phyloP scores from a whole-genome alignment of 2,888 invertebrate species.

The Drepana falcataria region DNA sequence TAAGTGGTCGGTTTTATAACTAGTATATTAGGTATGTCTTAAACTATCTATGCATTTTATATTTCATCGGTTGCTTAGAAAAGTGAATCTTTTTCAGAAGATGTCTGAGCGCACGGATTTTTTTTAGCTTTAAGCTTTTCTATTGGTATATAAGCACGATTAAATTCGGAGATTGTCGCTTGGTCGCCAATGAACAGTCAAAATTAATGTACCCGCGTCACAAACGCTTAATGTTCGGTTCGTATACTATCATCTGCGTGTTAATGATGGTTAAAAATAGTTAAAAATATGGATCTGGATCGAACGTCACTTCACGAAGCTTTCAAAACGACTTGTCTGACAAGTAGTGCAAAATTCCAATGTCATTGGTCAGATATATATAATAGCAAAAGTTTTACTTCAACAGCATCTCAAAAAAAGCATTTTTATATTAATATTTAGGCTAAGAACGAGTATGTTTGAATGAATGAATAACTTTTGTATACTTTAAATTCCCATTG shows the following conservation, averaged over 20 bases:
- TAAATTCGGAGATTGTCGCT: too few relatives aligned
- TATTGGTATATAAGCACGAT: too few relatives aligned
- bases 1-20: slow-evolving; percentile 40
- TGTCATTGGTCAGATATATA: neutral
- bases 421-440: slow-evolving; percentile 35
- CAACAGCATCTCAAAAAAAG: slow-evolving; percentile 34
- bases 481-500: slow-evolving; percentile 40
- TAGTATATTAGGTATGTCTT: slow-evolving; percentile 54
- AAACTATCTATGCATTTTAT: slow-evolving; percentile 55
- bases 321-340: slow-evolving; percentile 9
- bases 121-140: neutral
- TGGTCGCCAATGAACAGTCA: too few relatives aligned
- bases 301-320: too few relatives aligned
- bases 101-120: neutral
- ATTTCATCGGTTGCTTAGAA: slow-evolving; percentile 58
- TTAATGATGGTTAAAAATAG: too few relatives aligned
- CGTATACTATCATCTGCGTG: too few relatives aligned
- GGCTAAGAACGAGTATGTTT: slow-evolving; percentile 32
- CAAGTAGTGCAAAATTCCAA: slow-evolving; percentile 7
- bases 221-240: too few relatives aligned
- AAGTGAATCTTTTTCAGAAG: slow-evolving; percentile 18
- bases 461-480: slow-evolving; percentile 52
- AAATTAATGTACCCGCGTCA: too few relatives aligned
- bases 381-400: slow-evolving; percentile 14
- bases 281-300: too few relatives aligned